Evolutionary conservation across 2,888 invertebrate species (phyloP).

Genomic region (Bibio marci): DNA sequence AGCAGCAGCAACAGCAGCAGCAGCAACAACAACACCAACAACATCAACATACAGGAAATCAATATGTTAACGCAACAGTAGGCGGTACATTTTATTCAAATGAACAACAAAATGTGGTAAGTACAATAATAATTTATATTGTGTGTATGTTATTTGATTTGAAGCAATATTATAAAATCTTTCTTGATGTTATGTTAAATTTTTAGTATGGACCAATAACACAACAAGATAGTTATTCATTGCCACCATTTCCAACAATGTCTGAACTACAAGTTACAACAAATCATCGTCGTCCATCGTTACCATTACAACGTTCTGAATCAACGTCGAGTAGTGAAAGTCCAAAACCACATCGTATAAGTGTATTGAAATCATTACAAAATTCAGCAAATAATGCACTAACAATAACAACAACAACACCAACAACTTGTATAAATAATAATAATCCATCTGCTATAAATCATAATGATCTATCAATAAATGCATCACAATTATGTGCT

Average conservation of each 20-base stretch:
- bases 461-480: slow-evolving; percentile 11
- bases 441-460: slow-evolving; percentile 10
- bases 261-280: slow-evolving; percentile 51
- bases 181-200: too few species aligned
- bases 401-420: slow-evolving; percentile 30
- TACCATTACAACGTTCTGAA: slow-evolving; percentile 64
- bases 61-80: neutral
- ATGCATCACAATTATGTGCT: slow-evolving; percentile 68
- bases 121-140: slow-evolving; percentile 11
- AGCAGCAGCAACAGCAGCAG: neutral
- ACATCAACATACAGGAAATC: neutral
- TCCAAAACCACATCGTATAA: slow-evolving; percentile 40
- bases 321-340: slow-evolving; percentile 64
- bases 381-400: slow-evolving; percentile 54
- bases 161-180: too few species aligned
- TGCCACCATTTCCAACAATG: slow-evolving; percentile 51
- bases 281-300: slow-evolving; percentile 52
- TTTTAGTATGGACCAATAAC: too few species aligned
- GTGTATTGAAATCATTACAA: slow-evolving; percentile 27
- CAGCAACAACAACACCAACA: neutral
- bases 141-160: too few species aligned
- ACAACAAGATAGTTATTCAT: slow-evolving; percentile 47
- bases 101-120: slow-evolving; percentile 19
- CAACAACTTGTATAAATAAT: slow-evolving; percentile 18
- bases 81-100: slow-evolving; percentile 12